phyloP scores from a whole-genome alignment of 2,797 vertebrate species.

The Hemibagrus guttatus region DNA sequence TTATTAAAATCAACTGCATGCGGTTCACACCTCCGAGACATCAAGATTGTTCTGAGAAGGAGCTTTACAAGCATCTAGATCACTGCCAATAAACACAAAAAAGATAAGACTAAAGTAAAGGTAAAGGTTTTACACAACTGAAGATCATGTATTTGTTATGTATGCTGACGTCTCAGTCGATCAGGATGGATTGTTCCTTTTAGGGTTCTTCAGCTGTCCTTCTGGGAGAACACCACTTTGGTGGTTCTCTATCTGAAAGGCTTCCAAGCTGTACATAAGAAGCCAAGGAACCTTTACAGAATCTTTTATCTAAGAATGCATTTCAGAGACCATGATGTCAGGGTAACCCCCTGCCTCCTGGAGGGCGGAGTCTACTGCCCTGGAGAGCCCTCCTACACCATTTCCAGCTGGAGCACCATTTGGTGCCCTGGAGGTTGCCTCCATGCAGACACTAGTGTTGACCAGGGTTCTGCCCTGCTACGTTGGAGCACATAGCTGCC shows the following conservation, averaged over 20 bases:
- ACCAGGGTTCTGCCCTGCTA: background rate
- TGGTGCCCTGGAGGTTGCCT: slow-evolving; percentile 17
- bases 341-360: background rate
- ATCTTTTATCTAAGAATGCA: too few relatives aligned
- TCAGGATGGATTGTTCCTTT: background rate
- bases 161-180: background rate
- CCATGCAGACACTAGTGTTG: slow-evolving; percentile 9
- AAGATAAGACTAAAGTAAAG: background rate
- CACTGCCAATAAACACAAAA: background rate
- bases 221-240: background rate
- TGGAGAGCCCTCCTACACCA: background rate
- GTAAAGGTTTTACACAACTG: background rate
- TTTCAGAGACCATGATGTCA: background rate
- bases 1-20: background rate
- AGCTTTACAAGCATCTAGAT: background rate
- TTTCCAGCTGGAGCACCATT: slow-evolving; percentile 34
- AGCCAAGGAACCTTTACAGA: background rate
- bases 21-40: background rate
- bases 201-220: background rate
- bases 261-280: background rate
- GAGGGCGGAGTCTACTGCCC: background rate
- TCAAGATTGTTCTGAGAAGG: background rate
- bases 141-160: background rate
- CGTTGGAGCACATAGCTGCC: background rate
- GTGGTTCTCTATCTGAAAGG: background rate